Conservation (phyloP, 1,140 invertebrate species). For the Luehdorfia chinensis region DNA sequence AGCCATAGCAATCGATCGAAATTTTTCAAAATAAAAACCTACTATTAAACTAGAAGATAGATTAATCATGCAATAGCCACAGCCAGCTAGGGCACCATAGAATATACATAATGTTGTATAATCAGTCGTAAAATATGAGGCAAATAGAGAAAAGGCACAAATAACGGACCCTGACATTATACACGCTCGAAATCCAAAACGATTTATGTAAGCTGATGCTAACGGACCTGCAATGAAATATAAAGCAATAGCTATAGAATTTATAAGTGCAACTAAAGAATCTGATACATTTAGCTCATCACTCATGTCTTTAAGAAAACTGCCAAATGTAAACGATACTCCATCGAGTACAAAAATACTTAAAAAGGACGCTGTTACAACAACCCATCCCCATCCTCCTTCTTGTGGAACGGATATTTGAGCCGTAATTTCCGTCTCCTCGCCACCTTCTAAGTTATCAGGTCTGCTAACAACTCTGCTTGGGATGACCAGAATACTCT, state of each 20-base stretch:
- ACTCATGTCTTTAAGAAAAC: slow-evolving; percentile 47
- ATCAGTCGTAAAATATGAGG: slow-evolving; percentile 51
- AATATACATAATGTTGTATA: slow-evolving; percentile 43
- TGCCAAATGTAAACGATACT: slow-evolving; percentile 58
- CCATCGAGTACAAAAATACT: slow-evolving; percentile 57
- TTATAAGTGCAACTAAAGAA: slow-evolving; percentile 49
- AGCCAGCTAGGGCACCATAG: slow-evolving; percentile 79
- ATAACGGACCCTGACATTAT: slow-evolving; percentile 80
- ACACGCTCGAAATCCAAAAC: slow-evolving; percentile 85
- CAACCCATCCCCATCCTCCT: slow-evolving; percentile 64
- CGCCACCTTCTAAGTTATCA: slow-evolving; percentile 41
- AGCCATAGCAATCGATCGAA: slow-evolving; percentile 86
- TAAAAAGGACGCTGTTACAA: slow-evolving; percentile 48
- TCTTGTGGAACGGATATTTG: slow-evolving; percentile 60
- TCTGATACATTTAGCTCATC: slow-evolving; percentile 42
- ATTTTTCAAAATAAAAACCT: slow-evolving; percentile 89
- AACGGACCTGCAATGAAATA: slow-evolving; percentile 82
- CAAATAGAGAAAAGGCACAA: slow-evolving; percentile 48
- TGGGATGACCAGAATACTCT: slow-evolving; percentile 1
- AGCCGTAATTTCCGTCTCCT: slow-evolving; percentile 66
- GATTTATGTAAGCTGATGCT: slow-evolving; percentile 84
- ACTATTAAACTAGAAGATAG: slow-evolving; percentile 83
- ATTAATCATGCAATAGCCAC: slow-evolving; percentile 86
- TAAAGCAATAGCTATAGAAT: slow-evolving; percentile 57
- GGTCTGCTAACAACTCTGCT: slow-evolving; percentile 28